Base-by-base conservation (phyloP, 37 sponge, comb jelly and placozoan genomes). In the Tethya wilhelma region DNA sequence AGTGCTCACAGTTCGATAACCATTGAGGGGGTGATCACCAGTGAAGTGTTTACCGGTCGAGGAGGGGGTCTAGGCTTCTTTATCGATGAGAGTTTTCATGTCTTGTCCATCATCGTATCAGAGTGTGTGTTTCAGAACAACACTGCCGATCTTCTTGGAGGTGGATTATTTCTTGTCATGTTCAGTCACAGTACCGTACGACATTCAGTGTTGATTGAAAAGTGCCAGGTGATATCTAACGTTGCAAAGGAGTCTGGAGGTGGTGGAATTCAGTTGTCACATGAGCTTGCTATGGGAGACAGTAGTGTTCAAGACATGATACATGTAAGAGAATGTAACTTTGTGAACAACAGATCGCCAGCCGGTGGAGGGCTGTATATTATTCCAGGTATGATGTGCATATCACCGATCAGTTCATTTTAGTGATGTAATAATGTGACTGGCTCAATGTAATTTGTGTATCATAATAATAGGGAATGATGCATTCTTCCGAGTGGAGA, bases 21-120 rank as follows among this genome's bases (percentile, higher is more conserved):
- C 1, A n/a, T 60, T 17, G 59, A 75, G 20, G 32, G 59, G 33
- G 75, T 60, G 38, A n/a, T 77, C 1, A 26, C 45, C 0, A 19
- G 29, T 39, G 30, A 39, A 30, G 49, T 89, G 14, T 89, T 75
- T 32, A 45, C 26, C 26, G 90, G 90, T 22, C 41, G 90, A 66
- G 90, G 85, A 58, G 90, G 90, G 6, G 90, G 76, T 7, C 25
- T 90, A 40, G 90, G 73, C 7, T 2, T 90, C 0, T 84, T 78
- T 42, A 70, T 84, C 40, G 60, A 60, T 33, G 59, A 84, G 23
- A 42, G 55, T 17, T 38, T 12, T 37, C 59, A 80, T 22, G 75
- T 68, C 12, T 14, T 80, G 14, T 31, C 34, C 1, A 45, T 90
- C 7, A 14, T 44, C 4, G 64, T 90, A 20, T 39, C 79, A 11